Base-by-base conservation (phyloP, 2,797 vertebrate genomes). In the Paratrypauchen microcephalus region DNA sequence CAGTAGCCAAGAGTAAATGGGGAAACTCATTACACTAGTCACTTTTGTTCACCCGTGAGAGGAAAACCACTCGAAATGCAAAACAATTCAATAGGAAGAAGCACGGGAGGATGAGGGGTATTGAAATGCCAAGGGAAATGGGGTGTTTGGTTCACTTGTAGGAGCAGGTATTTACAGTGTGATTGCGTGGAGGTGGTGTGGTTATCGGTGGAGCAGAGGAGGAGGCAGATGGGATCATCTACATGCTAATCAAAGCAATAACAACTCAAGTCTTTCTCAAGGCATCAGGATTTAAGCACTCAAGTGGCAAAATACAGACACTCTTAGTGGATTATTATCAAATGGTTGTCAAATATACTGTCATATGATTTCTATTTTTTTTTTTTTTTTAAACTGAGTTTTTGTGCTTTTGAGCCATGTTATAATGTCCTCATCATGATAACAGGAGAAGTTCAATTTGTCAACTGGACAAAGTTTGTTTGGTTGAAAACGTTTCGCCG, bases 21-120 rank as follows among this genome's bases (percentile, higher is more conserved):
- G 78, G 77, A 86, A 86, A 83, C 76, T 82, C 85, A 86, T 87
- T 88, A 88, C 65, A 77, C 82, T n/a, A 79, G 86, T 89, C 84
- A 83, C 66, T 83, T 87, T 80, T 83, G 74, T 71, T 86, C 83
- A 86, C 83, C 86, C 86, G 83, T 86, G 87, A 89, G 82, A 65
- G 28, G 82, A 73, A 47, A 61, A 70, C 63, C 66, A 48, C 72
- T 79, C 69, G n/a, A 76, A 64, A 75, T 77, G 79, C 75, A 69
- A 73, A 45, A 45, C 41, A 45, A 45, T 45, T 45, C 41, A 45
- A 45, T 13, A 16, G 76, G 54, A 24, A 45, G 26, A 16, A 65
- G 4, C 64, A 73, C 26, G 0, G 48, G 47, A 47, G 21, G 66
- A 45, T 16, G 41, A 67, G 69, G 47, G 79, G 60, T 61, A 28